Base-by-base conservation (phyloP, 2,888 invertebrate species). In the Eumacrocentrus americanus region DNA sequence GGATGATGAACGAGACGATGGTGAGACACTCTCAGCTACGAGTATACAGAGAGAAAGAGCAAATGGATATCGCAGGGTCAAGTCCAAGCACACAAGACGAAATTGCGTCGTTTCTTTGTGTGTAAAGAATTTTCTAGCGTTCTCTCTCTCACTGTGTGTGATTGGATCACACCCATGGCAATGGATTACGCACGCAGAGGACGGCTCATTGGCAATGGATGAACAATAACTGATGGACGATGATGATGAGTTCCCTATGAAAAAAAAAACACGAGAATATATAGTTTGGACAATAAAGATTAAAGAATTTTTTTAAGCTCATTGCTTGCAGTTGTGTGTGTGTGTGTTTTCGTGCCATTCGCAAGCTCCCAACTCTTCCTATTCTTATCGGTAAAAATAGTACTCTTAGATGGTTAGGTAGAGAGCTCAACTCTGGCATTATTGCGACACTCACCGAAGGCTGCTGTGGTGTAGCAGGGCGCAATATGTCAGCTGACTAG, bases 401-500 rank as follows among this genome's bases (percentile, higher is more conserved):
- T 72, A 59, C 53, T n/a, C 56, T 61, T 35, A 50, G 51, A 22
- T 60, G 62, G 60, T 55, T 62, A 55, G 60, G 40, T 58, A 18
- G 53, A 29, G 34, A 29, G 35, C n/a, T n/a, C n/a, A n/a, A 16
- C 50, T 47, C 50, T 58, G 25, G 20, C 16, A 38, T 58, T 62
- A 60, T 71, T 71, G 70, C 70, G 67, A 77, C 73, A 78, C 78
- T 78, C 71, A 78, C 78, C 77, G 75, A 77, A 76, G 72, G 75
- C 76, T 78, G 77, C 76, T 78, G 77, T 76, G 77, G 76, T 78
- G 79, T 76, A 80, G 78, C 80, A 77, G 78, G 73, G 78, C 79
- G 78, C 80, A 80, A 80, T 80, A 80, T 80, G 80, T 80, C 80
- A 80, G 80, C 80, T 80, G 80, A 80, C 79, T 80, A 78, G 79